A percentile compares a stretch with the other conserved stretches of the same genome.
These are phyloP conservation scores for Papilio xuthus DNA, from an alignment of 1,140 invertebrate species.

Conservation along the genomic window DNA sequence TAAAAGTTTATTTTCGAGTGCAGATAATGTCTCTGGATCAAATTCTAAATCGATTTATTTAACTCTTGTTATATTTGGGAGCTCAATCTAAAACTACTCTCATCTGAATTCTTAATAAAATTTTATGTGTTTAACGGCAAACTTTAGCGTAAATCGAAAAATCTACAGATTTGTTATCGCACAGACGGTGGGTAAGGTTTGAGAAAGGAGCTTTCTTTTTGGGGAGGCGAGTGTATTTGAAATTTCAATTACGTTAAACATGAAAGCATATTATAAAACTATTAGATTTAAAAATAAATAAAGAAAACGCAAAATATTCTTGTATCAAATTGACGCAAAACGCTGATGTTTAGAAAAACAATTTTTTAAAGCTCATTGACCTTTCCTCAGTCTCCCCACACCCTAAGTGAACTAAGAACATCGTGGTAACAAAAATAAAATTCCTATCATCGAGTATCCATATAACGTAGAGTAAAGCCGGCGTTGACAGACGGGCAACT, in stretches of 20 bases:
- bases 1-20: background rate
- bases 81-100: background rate
- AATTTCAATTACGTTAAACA: background rate
- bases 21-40: background rate
- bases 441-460: conserved; percentile 31
- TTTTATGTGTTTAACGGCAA: background rate
- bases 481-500: conserved; percentile 18
- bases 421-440: conserved; percentile 27
- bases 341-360: background rate
- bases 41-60: background rate
- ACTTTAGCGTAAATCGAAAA: background rate
- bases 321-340: background rate
- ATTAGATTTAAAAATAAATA: too few species aligned
- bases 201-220: too few species aligned
- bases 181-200: background rate
- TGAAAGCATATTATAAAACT: background rate
- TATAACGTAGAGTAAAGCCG: conserved; percentile 11
- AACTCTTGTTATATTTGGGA: too few species aligned
- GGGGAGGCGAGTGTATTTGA: background rate
- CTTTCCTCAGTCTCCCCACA: background rate
- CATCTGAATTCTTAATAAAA: background rate
- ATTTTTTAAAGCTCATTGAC: background rate
- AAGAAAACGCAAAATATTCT: too few species aligned
- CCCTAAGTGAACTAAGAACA: conserved; percentile 1
- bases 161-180: background rate